Base-by-base conservation (phyloP, 1,140 invertebrate species). In the Sarcophaga bullata region DNA sequence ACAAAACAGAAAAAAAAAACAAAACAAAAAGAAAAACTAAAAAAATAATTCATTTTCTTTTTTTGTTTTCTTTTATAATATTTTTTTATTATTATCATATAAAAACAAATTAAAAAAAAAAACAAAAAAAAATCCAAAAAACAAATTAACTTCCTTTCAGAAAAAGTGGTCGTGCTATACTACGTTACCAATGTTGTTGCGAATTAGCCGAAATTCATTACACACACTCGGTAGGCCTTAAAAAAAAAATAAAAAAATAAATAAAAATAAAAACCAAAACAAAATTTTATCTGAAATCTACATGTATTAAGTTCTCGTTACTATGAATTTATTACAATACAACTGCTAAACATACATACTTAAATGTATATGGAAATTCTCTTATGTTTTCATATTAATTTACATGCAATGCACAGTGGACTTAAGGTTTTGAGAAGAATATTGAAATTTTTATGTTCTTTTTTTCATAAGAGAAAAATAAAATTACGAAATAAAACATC, bases 131-230 rank as follows among this genome's bases (percentile, higher is more conserved):
- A 37, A 47, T 19, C 82, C 19, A 81, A 84, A 84, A 84, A 80
- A 62, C 25, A 37, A 37, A 37, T 37, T 68, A 68, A 68, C 54
- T 81, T 48, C 88, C 87, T 90, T 89, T 86, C 88, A 90, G 90
- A 90, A 90, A 90, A 86, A 90, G 88, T 89, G 89, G 89, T 89
- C 89, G 89, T 84, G 88, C 88, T 87, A 88, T 89, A 86, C 88
- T 90, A 84, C 88, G 89, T 85, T 88, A 89, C 87, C 90, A 90
- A 89, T 90, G 88, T 90, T 90, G 89, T 90, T 90, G 89, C 88
- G 88, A 90, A 87, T 90, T 89, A 89, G 88, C 87, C 82, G 88
- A 90, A 88, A 89, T 90, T 88, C 88, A 88, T 85, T 90, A 88
- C 87, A 85, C 87, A 86, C 86, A 90, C 88, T 89, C 89, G 89